These are phyloP conservation scores for Gambusia yucatana DNA, from an alignment of 2,797 vertebrate species.

Conservation along the genomic window DNA sequence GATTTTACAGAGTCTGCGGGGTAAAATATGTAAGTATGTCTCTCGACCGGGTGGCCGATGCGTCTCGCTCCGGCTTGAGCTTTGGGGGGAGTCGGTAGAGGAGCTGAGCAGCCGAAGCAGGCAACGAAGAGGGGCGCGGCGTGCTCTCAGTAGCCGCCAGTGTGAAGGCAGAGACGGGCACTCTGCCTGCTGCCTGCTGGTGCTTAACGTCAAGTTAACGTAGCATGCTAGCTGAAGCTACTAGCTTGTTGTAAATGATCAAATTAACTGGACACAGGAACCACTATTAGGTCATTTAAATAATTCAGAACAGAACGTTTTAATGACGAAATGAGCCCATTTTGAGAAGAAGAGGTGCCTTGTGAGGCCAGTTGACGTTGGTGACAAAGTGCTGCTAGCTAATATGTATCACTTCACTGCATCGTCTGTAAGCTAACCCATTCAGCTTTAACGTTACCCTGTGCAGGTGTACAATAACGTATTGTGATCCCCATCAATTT, in stretches of 20 bases:
- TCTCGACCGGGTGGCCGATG: background rate
- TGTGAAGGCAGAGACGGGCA: conserved; percentile 51
- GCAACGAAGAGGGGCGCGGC: conserved; percentile 77
- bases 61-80: background rate
- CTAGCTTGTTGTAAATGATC: conserved; percentile 51
- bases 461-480: conserved; percentile 23
- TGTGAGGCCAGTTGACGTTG: conserved; percentile 22
- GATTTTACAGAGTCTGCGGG: conserved; percentile 93
- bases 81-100: conserved; percentile 18
- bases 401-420: conserved; percentile 16
- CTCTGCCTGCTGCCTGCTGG: conserved; percentile 37
- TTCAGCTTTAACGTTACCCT: conserved; percentile 26
- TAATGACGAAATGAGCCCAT: background rate
- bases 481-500: no score
- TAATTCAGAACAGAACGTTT: background rate
- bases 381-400: conserved; percentile 50
- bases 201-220: conserved; percentile 61
- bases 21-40: conserved; percentile 94
- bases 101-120: conserved; percentile 47
- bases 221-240: conserved; percentile 64
- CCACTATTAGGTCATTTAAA: background rate
- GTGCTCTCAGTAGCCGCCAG: conserved; percentile 50
- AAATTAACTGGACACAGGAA: conserved; percentile 47
- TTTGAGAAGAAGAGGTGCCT: conserved; percentile 3
- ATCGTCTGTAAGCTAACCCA: conserved; percentile 35